These are phyloP conservation scores for Grus americana DNA, from an alignment of 2,113 vertebrate species.

Conservation along the genomic window DNA sequence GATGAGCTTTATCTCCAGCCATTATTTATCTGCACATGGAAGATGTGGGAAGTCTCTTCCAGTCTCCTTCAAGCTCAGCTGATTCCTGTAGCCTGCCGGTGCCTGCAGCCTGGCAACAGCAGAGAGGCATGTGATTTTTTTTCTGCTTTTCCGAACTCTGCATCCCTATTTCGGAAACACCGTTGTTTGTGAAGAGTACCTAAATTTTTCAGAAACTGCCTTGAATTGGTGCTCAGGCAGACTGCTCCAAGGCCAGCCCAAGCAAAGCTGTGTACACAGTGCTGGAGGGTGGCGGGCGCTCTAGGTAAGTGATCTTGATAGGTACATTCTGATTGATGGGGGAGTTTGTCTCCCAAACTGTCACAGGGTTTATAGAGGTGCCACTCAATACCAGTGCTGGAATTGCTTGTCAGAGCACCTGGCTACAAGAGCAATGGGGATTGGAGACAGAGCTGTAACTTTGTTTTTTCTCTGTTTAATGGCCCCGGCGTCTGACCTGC, in stretches of 20 bases:
- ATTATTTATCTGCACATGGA: neutral
- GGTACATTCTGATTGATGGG: constrained; percentile 88
- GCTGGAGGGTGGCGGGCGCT: constrained; percentile 15
- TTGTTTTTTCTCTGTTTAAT: constrained; percentile 80
- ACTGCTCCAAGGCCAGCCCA: neutral
- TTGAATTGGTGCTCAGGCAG: neutral
- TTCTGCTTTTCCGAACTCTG: neutral
- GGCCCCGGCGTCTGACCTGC: constrained; percentile 69
- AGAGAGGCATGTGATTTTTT: neutral
- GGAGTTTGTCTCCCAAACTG: constrained; percentile 93
- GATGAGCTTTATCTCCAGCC: neutral
- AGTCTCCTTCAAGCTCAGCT: neutral
- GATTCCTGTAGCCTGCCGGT: neutral
- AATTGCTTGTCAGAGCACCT: constrained; percentile 84
- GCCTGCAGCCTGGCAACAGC: neutral
- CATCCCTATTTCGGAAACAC: neutral
- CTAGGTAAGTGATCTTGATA: constrained; percentile 90
- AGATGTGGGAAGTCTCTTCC: neutral
- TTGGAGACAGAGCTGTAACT: constrained; percentile 79
- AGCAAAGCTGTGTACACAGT: constrained; percentile 56
- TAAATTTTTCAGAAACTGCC: constrained; percentile 37
- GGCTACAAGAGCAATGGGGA: constrained; percentile 73
- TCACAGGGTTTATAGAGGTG: constrained; percentile 97
- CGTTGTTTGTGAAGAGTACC: neutral
- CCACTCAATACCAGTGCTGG: constrained; percentile 82